Percentiles rank a stretch among this genome's conserved stretches.
Evolutionary conservation across 2,888 invertebrate species (phyloP).

Genomic region (Drepanosiphum platanoidis): DNA sequence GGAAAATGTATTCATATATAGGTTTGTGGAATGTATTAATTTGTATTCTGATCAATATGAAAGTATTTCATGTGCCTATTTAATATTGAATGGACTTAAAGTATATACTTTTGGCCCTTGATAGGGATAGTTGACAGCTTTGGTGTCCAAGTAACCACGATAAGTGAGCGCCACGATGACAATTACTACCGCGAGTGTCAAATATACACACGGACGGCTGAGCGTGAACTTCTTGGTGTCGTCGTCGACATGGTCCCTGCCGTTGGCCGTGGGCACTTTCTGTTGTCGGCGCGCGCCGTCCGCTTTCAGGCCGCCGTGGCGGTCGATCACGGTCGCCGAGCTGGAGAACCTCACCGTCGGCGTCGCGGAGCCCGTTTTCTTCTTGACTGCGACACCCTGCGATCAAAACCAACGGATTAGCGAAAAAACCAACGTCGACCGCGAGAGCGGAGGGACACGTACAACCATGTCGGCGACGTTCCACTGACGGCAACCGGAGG

Average conservation of each 20-base stretch:
- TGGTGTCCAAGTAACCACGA: constrained; percentile 60
- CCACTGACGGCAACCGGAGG: not conserved
- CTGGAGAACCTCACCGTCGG: constrained; percentile 11
- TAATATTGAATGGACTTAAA: too few relatives aligned
- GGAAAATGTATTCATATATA: too few relatives aligned
- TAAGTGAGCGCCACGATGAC: constrained; percentile 22
- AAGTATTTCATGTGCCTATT: too few relatives aligned
- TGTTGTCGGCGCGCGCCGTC: not conserved
- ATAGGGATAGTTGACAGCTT: constrained; percentile 54
- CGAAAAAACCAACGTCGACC: not conserved
- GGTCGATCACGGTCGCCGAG: not conserved
- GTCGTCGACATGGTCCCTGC: not conserved
- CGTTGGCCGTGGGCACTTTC: not conserved
- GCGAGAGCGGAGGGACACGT: not conserved
- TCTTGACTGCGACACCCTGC: constrained; percentile 22
- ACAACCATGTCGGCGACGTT: not conserved
- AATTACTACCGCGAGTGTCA: not conserved
- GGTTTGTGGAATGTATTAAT: too few relatives aligned
- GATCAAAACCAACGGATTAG: too few relatives aligned
- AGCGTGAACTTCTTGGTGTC: not conserved
- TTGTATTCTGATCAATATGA: too few relatives aligned
- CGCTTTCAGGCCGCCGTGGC: not conserved
- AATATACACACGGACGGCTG: not conserved
- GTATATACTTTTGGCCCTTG: constrained; percentile 37
- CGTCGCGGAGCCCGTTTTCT: not conserved